Percentiles rank a stretch among this genome's conserved stretches.
Evolutionary conservation across 2,888 invertebrate species (phyloP).

Genomic region (Lucinisca nassula): DNA sequence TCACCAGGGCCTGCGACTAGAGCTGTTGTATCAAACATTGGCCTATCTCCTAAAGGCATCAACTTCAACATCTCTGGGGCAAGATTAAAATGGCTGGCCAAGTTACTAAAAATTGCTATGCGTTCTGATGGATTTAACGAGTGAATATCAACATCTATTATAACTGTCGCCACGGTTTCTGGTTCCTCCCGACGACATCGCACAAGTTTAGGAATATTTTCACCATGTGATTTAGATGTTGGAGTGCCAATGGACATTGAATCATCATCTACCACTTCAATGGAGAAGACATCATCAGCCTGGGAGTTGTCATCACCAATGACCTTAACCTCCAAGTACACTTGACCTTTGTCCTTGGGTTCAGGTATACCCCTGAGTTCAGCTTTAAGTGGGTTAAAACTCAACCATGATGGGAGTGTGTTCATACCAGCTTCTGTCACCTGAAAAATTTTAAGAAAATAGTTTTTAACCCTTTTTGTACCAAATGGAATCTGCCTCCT

Average conservation of each 20-base stretch:
- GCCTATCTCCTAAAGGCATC: conserved; percentile 79
- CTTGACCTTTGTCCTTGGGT: conserved; percentile 90
- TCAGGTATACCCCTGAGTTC: conserved; percentile 93
- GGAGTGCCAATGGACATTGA: conserved; percentile 64
- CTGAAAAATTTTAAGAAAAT: conserved; percentile 72
- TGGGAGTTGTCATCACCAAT: conserved; percentile 75
- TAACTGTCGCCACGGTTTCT: conserved; percentile 91
- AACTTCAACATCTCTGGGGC: conserved; percentile 82
- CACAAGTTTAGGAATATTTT: conserved; percentile 78
- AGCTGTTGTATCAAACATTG: conserved; percentile 84
- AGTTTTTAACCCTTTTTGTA: too few relatives aligned
- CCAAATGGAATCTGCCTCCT: too few relatives aligned
- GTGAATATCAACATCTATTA: conserved; percentile 91
- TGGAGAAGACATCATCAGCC: conserved; percentile 91
- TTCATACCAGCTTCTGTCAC: conserved; percentile 78
- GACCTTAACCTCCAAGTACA: conserved; percentile 89
- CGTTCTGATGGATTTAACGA: conserved; percentile 91
- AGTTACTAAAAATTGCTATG: conserved; percentile 88
- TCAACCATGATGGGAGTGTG: conserved; percentile 87
- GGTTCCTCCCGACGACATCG: conserved; percentile 88
- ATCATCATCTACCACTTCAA: conserved; percentile 90
- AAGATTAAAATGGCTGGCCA: conserved; percentile 82
- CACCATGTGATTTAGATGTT: conserved; percentile 51
- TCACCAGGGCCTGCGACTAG: conserved; percentile 86
- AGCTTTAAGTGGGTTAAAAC: conserved; percentile 92